Evolutionary conservation across 2,113 vertebrate species (phyloP), one percentile per base, ranked within the genome.

Genomic region (Amblyornis subalaris): DNA sequence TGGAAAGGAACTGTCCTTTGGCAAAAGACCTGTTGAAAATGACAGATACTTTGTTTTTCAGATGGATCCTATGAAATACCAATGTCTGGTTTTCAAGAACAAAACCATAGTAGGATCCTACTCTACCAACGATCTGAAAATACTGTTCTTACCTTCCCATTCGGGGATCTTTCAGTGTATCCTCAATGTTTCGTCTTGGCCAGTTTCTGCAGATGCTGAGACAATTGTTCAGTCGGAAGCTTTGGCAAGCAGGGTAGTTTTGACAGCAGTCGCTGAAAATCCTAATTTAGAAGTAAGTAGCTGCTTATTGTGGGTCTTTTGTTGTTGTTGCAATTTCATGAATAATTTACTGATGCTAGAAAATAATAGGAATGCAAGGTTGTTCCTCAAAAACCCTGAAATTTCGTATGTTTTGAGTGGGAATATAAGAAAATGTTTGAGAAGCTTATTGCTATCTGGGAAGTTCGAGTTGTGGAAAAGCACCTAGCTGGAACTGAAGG

Each of bases 21-120:
- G 25, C 36, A 42, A 65, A 65, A 81, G n/a, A 6, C 19, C 29
- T 93, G 9, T 50, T 93, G 54, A 48, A 72, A 89, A 33, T 76
- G 33, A 57, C 35, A 48, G 3, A 2, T 15, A 4, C 62, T 87
- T 31, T 96, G 31, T 93, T 86, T 92, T 96, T 88, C 95, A 98
- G 99, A 96, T 99, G 95, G 99, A 99, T 47, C 96, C 97, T 85
- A 88, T 98, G 60, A 98, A 98, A 40, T 98, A 98, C 47, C 99
- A 98, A n/a, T 99, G 98, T 95, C 95, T 99, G 45, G 98, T 99
- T 67, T 98, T 99, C 92, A 99, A 99, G 96, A 99, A 98, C 96
- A 99, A 98, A 98, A 98, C 98, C 1, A 98, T 99, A 31, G 96
- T 99, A 95, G 99, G 98, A 83, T 98, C 99, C 25, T 98, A 98